Evolutionary conservation across 2,113 vertebrate genomes (phyloP).

Genomic region (Myanophis thanlyinensis): DNA sequence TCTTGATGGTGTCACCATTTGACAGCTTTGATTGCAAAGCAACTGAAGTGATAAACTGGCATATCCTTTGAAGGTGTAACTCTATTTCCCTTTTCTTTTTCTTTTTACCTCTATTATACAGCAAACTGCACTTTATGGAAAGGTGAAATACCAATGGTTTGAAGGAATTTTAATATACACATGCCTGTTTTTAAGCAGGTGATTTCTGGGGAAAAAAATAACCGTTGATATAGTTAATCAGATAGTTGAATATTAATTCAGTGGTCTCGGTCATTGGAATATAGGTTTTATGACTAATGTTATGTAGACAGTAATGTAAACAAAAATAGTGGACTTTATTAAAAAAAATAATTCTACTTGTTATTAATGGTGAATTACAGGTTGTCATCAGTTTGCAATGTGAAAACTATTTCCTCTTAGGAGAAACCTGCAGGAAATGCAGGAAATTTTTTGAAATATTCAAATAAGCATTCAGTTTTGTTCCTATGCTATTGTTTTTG

Average conservation of each 20-base stretch:
- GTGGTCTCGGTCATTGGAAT: not conserved
- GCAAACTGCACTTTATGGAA: not conserved
- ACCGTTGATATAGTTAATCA: not conserved
- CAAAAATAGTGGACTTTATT: not conserved
- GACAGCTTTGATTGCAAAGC: not conserved
- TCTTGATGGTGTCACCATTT: conserved; percentile 2
- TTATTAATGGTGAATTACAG: not conserved
- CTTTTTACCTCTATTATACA: not conserved
- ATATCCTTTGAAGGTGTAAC: not conserved
- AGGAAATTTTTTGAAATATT: not conserved
- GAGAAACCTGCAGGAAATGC: not conserved
- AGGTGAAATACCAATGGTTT: not conserved
- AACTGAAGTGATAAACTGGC: not conserved
- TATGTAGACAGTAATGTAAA: not conserved
- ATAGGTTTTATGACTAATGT: not conserved
- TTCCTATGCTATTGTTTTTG: not conserved
- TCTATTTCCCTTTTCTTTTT: not conserved
- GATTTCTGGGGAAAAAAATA: not conserved
- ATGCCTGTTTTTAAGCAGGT: not conserved
- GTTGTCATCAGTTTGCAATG: not conserved
- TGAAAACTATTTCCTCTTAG: not conserved
- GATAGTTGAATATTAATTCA: not conserved
- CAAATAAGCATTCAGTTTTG: not conserved
- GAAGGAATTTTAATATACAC: not conserved
- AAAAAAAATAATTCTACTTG: not conserved